Conservation (phyloP, 1,140 invertebrate species). For the Sycobia sp. region DNA sequence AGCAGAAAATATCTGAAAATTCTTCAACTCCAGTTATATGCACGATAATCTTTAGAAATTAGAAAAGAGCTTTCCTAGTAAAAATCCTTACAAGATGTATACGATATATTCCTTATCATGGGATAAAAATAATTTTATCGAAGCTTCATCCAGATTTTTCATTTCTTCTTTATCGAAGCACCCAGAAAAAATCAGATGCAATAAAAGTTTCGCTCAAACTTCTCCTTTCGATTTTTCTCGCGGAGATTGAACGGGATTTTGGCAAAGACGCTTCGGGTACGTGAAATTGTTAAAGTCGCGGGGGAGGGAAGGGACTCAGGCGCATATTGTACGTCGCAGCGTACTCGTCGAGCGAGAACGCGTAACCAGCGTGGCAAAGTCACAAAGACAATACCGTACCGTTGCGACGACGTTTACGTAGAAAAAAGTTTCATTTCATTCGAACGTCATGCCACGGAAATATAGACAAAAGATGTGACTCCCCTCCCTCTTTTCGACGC, state of each 20-base stretch:
- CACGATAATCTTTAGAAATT: too few relatives aligned
- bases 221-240: conserved; percentile 5
- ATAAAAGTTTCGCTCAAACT: conserved; percentile 31
- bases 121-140: conserved; percentile 9
- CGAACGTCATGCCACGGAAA: not conserved
- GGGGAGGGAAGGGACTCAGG: too few relatives aligned
- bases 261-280: not conserved
- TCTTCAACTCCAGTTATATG: too few relatives aligned
- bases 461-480: conserved; percentile 29
- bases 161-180: conserved; percentile 20
- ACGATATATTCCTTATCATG: too few relatives aligned
- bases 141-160: conserved; percentile 23
- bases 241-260: conserved; percentile 12
- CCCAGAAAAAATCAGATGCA: conserved; percentile 1
- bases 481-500: too few relatives aligned
- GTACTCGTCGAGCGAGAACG: not conserved
- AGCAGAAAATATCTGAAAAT: too few relatives aligned
- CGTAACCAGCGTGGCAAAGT: too few relatives aligned
- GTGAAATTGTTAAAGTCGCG: conserved; percentile 21
- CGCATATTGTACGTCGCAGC: conserved; percentile 23
- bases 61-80: too few relatives aligned
- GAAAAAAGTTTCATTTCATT: conserved; percentile 26
- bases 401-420: too few relatives aligned
- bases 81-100: too few relatives aligned
- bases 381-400: too few relatives aligned